A percentile compares a stretch with the other conserved stretches of the same genome.
These are phyloP conservation scores for Euthynnus affinis DNA, from an alignment of 2,797 vertebrate species.

Conservation along the genomic window DNA sequence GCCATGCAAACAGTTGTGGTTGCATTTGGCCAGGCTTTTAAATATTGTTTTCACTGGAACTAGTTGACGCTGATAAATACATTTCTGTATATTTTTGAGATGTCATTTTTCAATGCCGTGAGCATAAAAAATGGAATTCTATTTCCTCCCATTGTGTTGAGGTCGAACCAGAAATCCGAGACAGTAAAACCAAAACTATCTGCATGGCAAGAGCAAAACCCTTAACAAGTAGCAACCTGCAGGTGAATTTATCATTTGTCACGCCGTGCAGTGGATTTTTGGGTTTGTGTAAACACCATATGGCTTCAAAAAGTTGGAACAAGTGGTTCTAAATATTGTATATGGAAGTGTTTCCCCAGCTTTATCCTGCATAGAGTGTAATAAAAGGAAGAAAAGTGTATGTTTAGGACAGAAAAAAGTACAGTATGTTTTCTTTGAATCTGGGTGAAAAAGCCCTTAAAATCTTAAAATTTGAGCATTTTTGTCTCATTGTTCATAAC, in stretches of 20 bases:
- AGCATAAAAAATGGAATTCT: not conserved
- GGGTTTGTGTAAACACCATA: not conserved
- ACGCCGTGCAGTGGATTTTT: not conserved
- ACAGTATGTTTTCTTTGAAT: not conserved
- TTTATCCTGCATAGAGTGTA: not conserved
- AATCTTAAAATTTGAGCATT: constrained; percentile 10
- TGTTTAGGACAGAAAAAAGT: not conserved
- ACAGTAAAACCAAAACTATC: not conserved
- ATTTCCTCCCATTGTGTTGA: not conserved
- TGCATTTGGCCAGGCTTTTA: not conserved
- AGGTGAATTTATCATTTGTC: too few species aligned
- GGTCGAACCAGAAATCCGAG: not conserved
- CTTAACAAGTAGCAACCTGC: not conserved
- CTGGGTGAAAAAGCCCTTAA: constrained; percentile 13
- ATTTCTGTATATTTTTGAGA: not conserved
- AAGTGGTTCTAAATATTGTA: not conserved
- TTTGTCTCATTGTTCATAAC: not conserved
- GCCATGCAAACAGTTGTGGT: not conserved
- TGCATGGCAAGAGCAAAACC: not conserved
- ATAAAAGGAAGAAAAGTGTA: not conserved
- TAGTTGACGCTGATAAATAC: not conserved
- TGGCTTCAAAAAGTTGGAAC: not conserved
- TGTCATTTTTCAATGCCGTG: not conserved
- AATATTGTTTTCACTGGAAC: not conserved
- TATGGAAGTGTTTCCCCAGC: not conserved